These are phyloP conservation scores for Mallotus villosus DNA, from an alignment of 2,797 vertebrate genomes.

Conservation along the genomic window DNA sequence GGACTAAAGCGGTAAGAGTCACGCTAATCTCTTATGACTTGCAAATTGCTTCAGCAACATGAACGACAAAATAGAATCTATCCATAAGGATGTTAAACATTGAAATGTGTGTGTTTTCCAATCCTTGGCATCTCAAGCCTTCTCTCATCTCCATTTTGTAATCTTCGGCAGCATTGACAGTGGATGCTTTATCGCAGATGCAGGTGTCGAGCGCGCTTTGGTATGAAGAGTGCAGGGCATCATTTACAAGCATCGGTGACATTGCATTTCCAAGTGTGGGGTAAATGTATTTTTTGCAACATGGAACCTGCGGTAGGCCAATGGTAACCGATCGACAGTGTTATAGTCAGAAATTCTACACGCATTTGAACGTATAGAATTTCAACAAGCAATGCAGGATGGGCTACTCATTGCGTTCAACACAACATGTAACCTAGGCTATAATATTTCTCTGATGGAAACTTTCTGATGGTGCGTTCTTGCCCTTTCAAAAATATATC, in stretches of 20 bases:
- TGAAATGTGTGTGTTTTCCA: background rate
- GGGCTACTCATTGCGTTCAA: too few relatives aligned
- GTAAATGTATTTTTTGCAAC: too few relatives aligned
- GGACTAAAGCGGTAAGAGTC: conserved; percentile 66
- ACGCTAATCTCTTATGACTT: conserved; percentile 20
- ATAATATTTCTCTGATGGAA: background rate
- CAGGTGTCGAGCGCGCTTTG: conserved; percentile 9
- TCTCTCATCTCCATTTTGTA: conserved; percentile 1
- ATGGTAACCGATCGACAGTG: too few relatives aligned
- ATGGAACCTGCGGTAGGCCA: too few relatives aligned
- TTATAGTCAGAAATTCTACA: too few relatives aligned
- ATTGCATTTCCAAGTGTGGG: too few relatives aligned
- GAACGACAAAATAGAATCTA: background rate
- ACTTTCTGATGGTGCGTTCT: background rate
- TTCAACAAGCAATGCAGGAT: too few relatives aligned
- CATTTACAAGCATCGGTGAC: background rate
- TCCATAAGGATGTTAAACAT: background rate
- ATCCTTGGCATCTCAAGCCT: background rate
- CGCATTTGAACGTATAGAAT: too few relatives aligned
- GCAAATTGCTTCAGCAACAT: background rate
- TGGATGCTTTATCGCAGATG: background rate
- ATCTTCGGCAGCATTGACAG: background rate
- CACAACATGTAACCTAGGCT: background rate
- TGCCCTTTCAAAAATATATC: background rate
- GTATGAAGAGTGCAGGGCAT: background rate